These are phyloP conservation scores for Cephalopterus ornatus DNA, from an alignment of 2,113 vertebrate species.

Conservation along the genomic window DNA sequence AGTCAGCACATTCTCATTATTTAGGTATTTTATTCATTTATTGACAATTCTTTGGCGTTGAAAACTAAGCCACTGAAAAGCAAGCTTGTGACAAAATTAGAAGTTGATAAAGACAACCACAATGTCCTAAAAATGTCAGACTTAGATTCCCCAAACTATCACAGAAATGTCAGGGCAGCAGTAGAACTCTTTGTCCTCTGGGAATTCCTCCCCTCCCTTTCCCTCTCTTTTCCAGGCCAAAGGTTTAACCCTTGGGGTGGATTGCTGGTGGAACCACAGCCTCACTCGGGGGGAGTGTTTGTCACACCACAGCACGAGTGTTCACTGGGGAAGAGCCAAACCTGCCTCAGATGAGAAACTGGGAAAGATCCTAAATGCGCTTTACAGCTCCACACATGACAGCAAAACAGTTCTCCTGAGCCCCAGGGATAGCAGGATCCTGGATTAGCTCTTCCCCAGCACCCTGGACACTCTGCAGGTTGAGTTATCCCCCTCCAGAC, in stretches of 20 bases:
- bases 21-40: background rate
- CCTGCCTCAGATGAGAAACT: background rate
- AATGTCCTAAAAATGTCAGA: background rate
- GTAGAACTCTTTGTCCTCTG: background rate
- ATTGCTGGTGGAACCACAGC: background rate
- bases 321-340: background rate
- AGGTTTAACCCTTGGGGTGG: background rate
- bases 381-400: background rate
- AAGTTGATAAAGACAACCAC: background rate
- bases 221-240: background rate
- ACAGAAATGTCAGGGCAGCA: background rate
- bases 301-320: accelerated
- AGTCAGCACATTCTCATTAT: background rate
- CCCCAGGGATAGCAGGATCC: background rate
- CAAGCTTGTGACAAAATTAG: background rate
- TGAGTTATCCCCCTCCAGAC: background rate
- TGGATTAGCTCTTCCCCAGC: background rate
- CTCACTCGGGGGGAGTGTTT: background rate
- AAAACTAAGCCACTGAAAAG: background rate
- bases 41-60: constrained; percentile 1
- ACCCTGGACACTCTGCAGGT: background rate
- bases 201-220: background rate
- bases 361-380: background rate
- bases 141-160: background rate
- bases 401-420: background rate